Percentiles rank a stretch among this genome's conserved stretches.
Conservation (phyloP, 2,888 invertebrate genomes). For the Drosophila tripunctata region DNA sequence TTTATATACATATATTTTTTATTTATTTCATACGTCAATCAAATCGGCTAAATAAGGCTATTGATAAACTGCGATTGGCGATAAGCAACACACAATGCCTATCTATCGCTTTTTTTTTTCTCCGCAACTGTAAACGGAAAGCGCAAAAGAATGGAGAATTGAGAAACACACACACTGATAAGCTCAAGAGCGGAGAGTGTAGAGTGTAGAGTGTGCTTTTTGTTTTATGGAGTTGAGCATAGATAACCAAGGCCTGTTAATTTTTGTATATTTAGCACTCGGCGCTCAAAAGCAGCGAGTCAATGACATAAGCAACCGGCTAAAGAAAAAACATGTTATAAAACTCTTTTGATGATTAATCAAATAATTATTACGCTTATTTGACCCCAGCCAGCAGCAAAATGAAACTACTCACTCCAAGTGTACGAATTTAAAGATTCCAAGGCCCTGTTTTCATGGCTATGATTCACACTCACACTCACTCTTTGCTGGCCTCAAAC, state of each 20-base stretch:
- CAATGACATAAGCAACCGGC: slow-evolving; percentile 17
- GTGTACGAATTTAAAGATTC: slow-evolving; percentile 1
- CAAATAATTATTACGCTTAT: slow-evolving; percentile 16
- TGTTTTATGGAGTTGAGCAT: not conserved
- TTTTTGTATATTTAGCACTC: slow-evolving; percentile 37
- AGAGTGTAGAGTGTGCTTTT: not conserved
- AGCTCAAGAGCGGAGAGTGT: slow-evolving; percentile 17
- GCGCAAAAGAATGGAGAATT: slow-evolving; percentile 25
- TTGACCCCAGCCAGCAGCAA: slow-evolving; percentile 3
- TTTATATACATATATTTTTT: not conserved
- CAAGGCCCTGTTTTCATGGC: slow-evolving; percentile 6
- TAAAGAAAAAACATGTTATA: slow-evolving; percentile 4
- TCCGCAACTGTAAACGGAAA: slow-evolving; percentile 44
- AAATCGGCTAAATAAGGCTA: slow-evolving; percentile 59
- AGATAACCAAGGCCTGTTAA: slow-evolving; percentile 14
- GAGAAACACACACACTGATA: slow-evolving; percentile 38
- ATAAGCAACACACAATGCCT: slow-evolving; percentile 52
- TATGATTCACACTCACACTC: slow-evolving; percentile 8
- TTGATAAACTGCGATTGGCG: slow-evolving; percentile 66
- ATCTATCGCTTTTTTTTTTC: slow-evolving; percentile 16
- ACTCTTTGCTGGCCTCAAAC: slow-evolving; percentile 1
- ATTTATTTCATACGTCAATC: slow-evolving; percentile 54
- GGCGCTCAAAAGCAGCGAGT: not conserved
- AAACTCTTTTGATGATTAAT: slow-evolving; percentile 19
- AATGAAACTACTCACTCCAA: slow-evolving; percentile 9